Conservation (phyloP, 1,140 invertebrate species). For the Drosophila watanabei region DNA sequence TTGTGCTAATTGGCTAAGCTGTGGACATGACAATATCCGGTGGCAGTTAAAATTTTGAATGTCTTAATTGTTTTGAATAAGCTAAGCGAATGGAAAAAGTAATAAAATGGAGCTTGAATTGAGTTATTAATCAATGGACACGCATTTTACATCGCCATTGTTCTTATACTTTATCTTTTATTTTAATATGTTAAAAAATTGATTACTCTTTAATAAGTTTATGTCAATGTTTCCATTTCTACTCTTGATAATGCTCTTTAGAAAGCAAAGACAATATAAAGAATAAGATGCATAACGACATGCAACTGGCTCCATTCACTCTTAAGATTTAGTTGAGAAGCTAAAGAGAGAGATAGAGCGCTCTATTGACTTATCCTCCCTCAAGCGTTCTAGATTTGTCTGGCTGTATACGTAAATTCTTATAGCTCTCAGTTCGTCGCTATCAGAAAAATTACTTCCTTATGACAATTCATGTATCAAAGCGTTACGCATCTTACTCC, state of each 20-base stretch:
- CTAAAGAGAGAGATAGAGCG: too few relatives aligned
- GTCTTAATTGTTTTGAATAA: slow-evolving; percentile 9
- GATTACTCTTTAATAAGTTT: not conserved
- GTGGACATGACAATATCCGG: slow-evolving; percentile 61
- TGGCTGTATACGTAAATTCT: not conserved
- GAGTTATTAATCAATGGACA: not conserved
- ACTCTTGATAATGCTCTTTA: too few relatives aligned
- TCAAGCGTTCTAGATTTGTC: too few relatives aligned
- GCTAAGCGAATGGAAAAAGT: not conserved
- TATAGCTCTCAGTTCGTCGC: too few relatives aligned
- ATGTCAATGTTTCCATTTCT: not conserved
- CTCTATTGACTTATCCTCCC: too few relatives aligned
- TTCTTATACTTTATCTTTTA: not conserved
- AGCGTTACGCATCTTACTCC: not conserved
- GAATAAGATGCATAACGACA: not conserved
- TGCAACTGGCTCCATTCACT: too few relatives aligned
- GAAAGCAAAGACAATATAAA: not conserved
- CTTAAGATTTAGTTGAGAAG: too few relatives aligned
- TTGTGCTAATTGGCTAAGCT: slow-evolving; percentile 63
- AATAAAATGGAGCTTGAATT: not conserved
- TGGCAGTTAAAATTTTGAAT: slow-evolving; percentile 54
- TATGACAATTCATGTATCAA: not conserved
- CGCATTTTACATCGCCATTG: not conserved
- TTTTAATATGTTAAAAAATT: not conserved
- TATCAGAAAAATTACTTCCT: too few relatives aligned